Evolutionary conservation across 2,888 invertebrate genomes (phyloP), one percentile per base, ranked within the genome.

Genomic region (Eupithecia tripunctaria): DNA sequence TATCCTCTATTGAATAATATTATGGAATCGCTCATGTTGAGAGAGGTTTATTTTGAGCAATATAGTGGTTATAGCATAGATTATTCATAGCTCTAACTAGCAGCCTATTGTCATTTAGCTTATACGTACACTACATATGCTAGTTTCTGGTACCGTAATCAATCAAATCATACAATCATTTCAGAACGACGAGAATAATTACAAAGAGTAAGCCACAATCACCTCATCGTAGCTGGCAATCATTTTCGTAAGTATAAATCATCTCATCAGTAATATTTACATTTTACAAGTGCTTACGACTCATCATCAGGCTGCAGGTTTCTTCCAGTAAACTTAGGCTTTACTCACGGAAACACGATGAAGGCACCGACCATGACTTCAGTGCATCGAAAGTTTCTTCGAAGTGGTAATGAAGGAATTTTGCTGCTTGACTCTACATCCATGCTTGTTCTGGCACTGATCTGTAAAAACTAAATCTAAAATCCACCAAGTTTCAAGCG

Each of bases 221-320:
- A 60, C 12, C 60, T 29, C 60, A 60, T 60, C 60, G 18, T 60
- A 29, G 10, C 60, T 29, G 15, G 29, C 60, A 60, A 29, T 29
- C 29, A 60, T 60, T 60, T 60, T 29, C 18, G 60, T 60, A 60
- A 60, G 60, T 29, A n/a, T n/a, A 60, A 60, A 60, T 29, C 29
- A 60, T 29, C 0, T n/a, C n/a, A n/a, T n/a, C n/a, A n/a, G n/a
- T n/a, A n/a, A n/a, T 43, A 43, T 12, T 56, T 25, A 25, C 21
- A 5, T 25, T 56, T n/a, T 56, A 56, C 25, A 12, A 25, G 21
- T 56, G 56, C 25, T 56, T 21, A 51, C 12, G 5, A 43, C 15
- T 43, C n/a, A 47, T n/a, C n/a, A n/a, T 47, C 10, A 47, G 47
- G 8, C 2, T n/a, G n/a, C n/a, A n/a, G 47, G n/a, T n/a, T n/a